phyloP scores from a whole-genome alignment of 2,113 vertebrate species.

The Phyllostomus discolor region DNA sequence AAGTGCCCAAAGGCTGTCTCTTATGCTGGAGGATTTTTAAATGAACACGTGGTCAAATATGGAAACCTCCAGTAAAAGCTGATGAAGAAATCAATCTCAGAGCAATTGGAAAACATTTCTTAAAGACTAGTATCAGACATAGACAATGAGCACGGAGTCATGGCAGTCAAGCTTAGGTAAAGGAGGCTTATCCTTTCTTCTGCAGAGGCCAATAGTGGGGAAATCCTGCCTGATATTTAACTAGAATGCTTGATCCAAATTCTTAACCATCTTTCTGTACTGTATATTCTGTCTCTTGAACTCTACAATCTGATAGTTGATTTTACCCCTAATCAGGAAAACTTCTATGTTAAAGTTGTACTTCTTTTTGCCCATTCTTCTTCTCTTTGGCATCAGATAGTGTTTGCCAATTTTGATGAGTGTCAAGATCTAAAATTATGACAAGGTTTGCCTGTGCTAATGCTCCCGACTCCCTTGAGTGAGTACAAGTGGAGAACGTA shows the following conservation, averaged over 20 bases:
- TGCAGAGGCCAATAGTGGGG: not conserved
- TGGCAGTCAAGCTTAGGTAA: fast-evolving
- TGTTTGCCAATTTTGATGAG: slow-evolving; percentile 16
- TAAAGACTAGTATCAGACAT: not conserved
- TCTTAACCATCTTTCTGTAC: not conserved
- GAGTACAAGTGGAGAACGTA: not conserved
- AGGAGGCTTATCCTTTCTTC: not conserved
- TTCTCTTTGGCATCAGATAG: slow-evolving; percentile 34
- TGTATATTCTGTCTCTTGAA: not conserved
- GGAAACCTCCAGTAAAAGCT: not conserved
- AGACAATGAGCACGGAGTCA: not conserved
- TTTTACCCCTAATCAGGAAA: not conserved
- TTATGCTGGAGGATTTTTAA: not conserved
- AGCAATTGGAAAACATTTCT: not conserved
- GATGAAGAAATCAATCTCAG: not conserved
- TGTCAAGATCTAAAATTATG: not conserved
- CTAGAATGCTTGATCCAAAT: not conserved
- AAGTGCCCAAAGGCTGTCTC: not conserved
- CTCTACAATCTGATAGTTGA: not conserved
- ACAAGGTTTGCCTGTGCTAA: not conserved
- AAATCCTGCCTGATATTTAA: not conserved
- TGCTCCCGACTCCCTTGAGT: not conserved
- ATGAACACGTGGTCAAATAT: not conserved
- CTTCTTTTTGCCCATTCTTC: slow-evolving; percentile 46
- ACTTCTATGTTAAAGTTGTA: slow-evolving; percentile 20